phyloP scores from a whole-genome alignment of 2,113 vertebrate genomes.

The Petaurus breviceps region DNA sequence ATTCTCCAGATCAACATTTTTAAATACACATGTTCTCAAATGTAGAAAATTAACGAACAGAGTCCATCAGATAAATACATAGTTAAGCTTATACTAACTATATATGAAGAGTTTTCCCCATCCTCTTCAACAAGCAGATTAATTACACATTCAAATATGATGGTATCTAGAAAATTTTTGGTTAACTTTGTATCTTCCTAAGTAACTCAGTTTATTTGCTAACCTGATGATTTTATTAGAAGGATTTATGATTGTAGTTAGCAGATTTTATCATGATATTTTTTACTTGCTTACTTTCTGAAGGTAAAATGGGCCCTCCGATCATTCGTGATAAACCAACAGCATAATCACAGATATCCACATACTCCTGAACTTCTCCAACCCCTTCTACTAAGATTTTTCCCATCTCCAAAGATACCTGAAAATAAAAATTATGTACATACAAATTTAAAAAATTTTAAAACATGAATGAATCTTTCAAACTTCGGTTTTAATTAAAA shows the following conservation, averaged over 20 bases:
- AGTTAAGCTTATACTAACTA: background rate
- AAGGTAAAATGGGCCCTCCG: constrained; percentile 95
- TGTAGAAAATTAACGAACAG: constrained; percentile 7
- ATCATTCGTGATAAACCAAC: constrained; percentile 97
- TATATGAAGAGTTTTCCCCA: background rate
- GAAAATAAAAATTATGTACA: constrained; percentile 57
- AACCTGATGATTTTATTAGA: background rate
- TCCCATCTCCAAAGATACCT: constrained; percentile 98
- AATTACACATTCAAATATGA: background rate
- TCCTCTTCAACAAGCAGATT: background rate
- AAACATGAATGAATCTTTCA: background rate
- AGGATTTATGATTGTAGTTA: background rate
- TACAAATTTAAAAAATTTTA: constrained; percentile 34
- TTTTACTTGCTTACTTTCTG: constrained; percentile 89
- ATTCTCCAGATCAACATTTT: background rate
- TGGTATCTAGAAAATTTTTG: background rate
- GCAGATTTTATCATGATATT: background rate
- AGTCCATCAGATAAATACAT: background rate
- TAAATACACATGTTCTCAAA: background rate
- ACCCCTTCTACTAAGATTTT: constrained; percentile 97
- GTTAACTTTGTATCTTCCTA: background rate
- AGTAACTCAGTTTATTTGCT: background rate
- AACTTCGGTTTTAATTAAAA: background rate
- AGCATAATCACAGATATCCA: constrained; percentile 98
- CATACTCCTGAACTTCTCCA: constrained; percentile 97